phyloP scores from a whole-genome alignment of 37 sponge, comb jelly and placozoan genomes.

The Eunapius fragilis region DNA sequence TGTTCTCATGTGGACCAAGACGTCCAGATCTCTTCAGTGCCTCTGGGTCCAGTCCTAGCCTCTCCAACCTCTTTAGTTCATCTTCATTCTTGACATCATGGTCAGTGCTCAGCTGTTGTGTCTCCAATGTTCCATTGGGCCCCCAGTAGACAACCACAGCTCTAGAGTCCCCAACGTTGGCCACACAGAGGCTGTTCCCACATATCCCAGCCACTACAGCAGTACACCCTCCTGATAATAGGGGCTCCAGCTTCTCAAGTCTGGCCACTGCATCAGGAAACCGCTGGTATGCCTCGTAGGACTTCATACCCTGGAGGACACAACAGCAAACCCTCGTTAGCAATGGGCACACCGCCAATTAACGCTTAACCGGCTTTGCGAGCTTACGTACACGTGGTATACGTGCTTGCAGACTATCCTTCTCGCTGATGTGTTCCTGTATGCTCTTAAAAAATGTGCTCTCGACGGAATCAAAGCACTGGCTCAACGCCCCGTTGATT shows the following conservation, averaged over 20 bases:
- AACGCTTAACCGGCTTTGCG: neutral
- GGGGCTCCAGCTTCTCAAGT: constrained; percentile 62
- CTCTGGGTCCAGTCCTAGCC: constrained; percentile 68
- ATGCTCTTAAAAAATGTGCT: constrained; percentile 63
- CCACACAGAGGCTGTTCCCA: constrained; percentile 75
- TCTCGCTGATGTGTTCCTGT: constrained; percentile 25
- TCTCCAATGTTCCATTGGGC: constrained; percentile 19
- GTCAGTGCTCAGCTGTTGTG: constrained; percentile 81
- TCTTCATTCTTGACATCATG: constrained; percentile 83
- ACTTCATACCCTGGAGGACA: constrained; percentile 63
- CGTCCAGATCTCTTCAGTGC: constrained; percentile 33
- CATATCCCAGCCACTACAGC: constrained; percentile 77
- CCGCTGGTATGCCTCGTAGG: constrained; percentile 79
- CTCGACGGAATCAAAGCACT: constrained; percentile 57
- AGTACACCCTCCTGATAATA: constrained; percentile 82
- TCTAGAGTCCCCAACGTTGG: constrained; percentile 94
- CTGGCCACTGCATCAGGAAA: constrained; percentile 70
- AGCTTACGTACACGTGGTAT: constrained; percentile 53
- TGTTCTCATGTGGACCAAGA: constrained; percentile 80
- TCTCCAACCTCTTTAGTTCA: constrained; percentile 73
- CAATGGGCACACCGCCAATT: neutral
- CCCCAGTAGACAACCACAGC: constrained; percentile 52
- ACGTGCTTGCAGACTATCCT: constrained; percentile 14
- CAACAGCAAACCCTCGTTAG: neutral
- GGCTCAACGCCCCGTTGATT: neutral